Percentiles rank a stretch among this genome's conserved stretches.
phyloP scores from a whole-genome alignment of 1,140 invertebrate genomes.

The Sesamia nonagrioides region DNA sequence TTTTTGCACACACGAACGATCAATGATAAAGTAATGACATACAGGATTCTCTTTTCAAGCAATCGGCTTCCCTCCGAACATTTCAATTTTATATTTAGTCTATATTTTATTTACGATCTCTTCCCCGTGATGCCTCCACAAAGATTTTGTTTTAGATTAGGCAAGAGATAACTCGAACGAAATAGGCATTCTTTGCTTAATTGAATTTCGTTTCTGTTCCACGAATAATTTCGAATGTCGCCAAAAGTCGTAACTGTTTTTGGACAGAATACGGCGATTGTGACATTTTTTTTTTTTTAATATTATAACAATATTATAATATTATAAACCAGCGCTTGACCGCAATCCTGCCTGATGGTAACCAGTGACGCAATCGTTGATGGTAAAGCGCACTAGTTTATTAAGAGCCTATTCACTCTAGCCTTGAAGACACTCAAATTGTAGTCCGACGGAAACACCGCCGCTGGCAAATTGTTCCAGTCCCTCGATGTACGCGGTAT shows the following conservation, averaged over 20 bases:
- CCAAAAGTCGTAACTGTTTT: constrained; percentile 7
- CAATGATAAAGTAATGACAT: constrained; percentile 49
- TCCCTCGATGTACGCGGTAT: too few species aligned
- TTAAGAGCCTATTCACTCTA: too few species aligned
- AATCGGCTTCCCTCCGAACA: constrained; percentile 12
- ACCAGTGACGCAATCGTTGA: too few species aligned
- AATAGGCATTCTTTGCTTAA: constrained; percentile 16
- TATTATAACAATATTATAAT: too few species aligned
- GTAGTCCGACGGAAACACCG: too few species aligned
- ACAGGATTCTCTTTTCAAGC: constrained; percentile 26
- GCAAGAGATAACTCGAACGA: constrained; percentile 18
- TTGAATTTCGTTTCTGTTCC: constrained; percentile 27
- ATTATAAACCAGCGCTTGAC: too few species aligned
- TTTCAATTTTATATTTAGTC: constrained; percentile 25
- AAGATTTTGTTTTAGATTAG: constrained; percentile 13
- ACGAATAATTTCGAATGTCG: background rate
- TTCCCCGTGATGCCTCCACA: constrained; percentile 23
- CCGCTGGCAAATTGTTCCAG: too few species aligned
- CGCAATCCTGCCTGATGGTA: too few species aligned
- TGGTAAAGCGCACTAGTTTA: too few species aligned
- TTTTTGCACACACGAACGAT: constrained; percentile 46
- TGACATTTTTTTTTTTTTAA: too few species aligned
- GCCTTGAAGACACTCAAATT: too few species aligned
- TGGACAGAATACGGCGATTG: background rate
- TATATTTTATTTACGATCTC: constrained; percentile 1